A percentile compares a stretch with the other conserved stretches of the same genome.
Evolutionary conservation across 1,140 invertebrate genomes (phyloP).

Genomic region (Drosophila sp.): DNA sequence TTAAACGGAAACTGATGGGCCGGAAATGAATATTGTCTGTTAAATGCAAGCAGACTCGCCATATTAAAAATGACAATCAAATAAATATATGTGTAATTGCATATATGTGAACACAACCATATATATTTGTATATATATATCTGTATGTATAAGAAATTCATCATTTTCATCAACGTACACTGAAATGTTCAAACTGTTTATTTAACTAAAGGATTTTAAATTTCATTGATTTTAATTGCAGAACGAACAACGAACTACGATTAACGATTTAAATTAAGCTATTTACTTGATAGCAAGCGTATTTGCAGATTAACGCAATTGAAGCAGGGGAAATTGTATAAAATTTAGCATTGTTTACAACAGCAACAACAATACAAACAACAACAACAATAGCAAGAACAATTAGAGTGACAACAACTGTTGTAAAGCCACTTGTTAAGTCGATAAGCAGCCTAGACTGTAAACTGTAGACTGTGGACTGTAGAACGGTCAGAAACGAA

Average conservation of each 20-base stretch:
- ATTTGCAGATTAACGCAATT: constrained; percentile 21
- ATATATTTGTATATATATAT: no score
- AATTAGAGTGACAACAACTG: constrained; percentile 23
- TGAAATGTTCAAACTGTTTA: constrained; percentile 3
- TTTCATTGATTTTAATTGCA: constrained; percentile 64
- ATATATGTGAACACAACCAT: no score
- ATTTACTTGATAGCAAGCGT: constrained; percentile 28
- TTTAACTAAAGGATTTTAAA: constrained; percentile 13
- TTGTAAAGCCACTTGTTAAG: constrained; percentile 40
- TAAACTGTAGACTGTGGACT: not conserved
- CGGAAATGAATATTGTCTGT: constrained; percentile 40
- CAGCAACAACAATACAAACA: constrained; percentile 7
- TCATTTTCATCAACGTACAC: constrained; percentile 8
- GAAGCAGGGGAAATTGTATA: constrained; percentile 58
- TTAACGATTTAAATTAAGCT: constrained; percentile 77
- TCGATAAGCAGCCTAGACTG: constrained; percentile 55
- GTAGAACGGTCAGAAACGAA: constrained; percentile 11
- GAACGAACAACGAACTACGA: constrained; percentile 68
- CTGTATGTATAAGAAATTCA: constrained; percentile 37
- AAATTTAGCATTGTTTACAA: constrained; percentile 52
- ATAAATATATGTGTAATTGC: constrained; percentile 12
- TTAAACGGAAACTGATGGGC: constrained; percentile 33
- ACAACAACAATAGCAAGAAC: constrained; percentile 25
- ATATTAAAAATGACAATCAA: constrained; percentile 17
- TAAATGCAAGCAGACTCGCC: constrained; percentile 11